phyloP scores from a whole-genome alignment of 2,888 invertebrate species.

The Achlya flavicornis region DNA sequence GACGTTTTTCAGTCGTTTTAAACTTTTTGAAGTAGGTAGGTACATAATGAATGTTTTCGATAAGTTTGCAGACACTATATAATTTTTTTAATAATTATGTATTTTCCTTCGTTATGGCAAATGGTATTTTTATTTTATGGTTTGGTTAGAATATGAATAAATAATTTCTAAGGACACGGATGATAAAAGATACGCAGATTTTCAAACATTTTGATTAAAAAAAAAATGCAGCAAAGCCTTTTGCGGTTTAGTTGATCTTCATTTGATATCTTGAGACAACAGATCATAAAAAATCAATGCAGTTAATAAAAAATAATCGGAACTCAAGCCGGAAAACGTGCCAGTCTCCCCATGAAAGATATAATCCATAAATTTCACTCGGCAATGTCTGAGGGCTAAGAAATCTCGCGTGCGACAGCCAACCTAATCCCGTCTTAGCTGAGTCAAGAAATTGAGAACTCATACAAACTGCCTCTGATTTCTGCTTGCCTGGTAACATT shows the following conservation, averaged over 20 bases:
- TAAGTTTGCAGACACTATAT: no score
- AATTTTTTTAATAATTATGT: no score
- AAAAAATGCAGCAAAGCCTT: constrained; percentile 25
- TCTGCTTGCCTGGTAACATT: constrained; percentile 44
- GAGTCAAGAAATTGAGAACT: constrained; percentile 64
- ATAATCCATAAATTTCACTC: constrained; percentile 42
- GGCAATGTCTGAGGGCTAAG: constrained; percentile 39
- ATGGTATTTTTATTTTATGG: no score
- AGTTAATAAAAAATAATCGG: constrained; percentile 17
- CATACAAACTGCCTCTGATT: constrained; percentile 57
- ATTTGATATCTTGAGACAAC: constrained; percentile 8
- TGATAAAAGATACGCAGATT: constrained; percentile 16
- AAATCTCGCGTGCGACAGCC: constrained; percentile 64
- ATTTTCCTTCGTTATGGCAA: no score
- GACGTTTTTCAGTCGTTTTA: constrained; percentile 22
- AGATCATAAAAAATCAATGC: constrained; percentile 6
- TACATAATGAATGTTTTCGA: background rate
- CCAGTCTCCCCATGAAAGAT: constrained; percentile 23
- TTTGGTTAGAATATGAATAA: background rate
- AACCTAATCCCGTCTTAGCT: constrained; percentile 71
- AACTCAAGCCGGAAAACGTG: constrained; percentile 16
- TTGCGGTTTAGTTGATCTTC: constrained; percentile 16
- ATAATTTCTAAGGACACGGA: background rate
- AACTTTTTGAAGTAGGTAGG: constrained; percentile 30
- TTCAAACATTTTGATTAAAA: background rate